phyloP scores from a whole-genome alignment of 2,888 invertebrate genomes.

The Lasiommata megera region DNA sequence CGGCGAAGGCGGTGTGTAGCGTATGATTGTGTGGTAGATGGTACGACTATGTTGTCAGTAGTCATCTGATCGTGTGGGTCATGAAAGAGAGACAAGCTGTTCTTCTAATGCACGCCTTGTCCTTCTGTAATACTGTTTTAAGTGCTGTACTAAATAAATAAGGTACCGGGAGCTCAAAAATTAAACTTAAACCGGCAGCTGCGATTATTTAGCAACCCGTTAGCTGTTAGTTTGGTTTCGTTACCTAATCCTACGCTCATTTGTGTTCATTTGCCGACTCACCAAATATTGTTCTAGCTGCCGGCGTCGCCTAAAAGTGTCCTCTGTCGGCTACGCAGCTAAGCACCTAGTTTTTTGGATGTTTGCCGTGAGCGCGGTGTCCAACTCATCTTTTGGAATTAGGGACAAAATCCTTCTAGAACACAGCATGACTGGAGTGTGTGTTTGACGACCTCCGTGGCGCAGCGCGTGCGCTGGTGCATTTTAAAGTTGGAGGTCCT shows the following conservation, averaged over 20 bases:
- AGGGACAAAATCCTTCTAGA: neutral
- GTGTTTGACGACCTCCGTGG: too few relatives aligned
- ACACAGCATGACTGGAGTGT: too few relatives aligned
- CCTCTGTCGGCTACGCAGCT: slow-evolving; percentile 39
- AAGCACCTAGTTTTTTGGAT: slow-evolving; percentile 8
- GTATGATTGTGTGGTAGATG: too few relatives aligned
- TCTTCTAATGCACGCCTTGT: too few relatives aligned
- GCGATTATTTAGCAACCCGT: slow-evolving; percentile 30
- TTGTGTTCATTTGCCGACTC: slow-evolving; percentile 74
- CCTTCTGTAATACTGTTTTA: too few relatives aligned
- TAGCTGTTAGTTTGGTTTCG: slow-evolving; percentile 34
- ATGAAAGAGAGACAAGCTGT: too few relatives aligned
- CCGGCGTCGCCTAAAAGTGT: slow-evolving; percentile 47
- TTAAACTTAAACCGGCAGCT: slow-evolving; percentile 29
- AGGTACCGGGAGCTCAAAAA: neutral
- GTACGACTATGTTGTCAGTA: too few relatives aligned
- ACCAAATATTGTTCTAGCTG: slow-evolving; percentile 73
- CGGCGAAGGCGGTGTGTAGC: too few relatives aligned
- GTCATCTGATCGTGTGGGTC: too few relatives aligned
- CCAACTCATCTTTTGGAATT: neutral
- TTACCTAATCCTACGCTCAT: slow-evolving; percentile 74
- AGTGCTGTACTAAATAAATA: too few relatives aligned
- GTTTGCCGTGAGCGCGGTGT: neutral
- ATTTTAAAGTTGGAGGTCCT: too few relatives aligned
- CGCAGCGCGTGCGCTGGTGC: too few relatives aligned